phyloP scores from a whole-genome alignment of 2,888 invertebrate species.

The Biston stratarius region DNA sequence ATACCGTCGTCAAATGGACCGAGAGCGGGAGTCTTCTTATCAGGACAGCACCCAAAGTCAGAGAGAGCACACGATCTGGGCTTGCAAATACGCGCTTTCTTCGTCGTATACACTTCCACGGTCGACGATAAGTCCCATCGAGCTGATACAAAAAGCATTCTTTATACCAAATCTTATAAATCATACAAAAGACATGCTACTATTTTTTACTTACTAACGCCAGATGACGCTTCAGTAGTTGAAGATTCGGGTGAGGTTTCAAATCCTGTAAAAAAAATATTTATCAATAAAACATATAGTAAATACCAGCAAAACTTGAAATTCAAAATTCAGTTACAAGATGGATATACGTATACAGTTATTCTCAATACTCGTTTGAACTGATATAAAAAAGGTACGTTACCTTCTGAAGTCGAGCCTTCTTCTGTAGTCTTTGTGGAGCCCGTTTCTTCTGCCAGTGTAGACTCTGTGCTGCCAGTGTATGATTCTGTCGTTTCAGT shows the following conservation, averaged over 20 bases:
- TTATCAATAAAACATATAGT: not conserved
- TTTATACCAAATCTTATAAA: not conserved
- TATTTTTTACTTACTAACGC: conserved; percentile 30
- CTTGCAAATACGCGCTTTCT: conserved; percentile 85
- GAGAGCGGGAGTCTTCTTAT: conserved; percentile 90
- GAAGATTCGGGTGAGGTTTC: conserved; percentile 27
- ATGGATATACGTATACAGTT: not conserved
- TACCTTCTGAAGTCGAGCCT: conserved; percentile 25
- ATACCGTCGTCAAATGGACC: conserved; percentile 93
- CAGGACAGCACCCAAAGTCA: conserved; percentile 94
- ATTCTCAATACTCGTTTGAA: not conserved
- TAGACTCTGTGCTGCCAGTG: conserved; percentile 26
- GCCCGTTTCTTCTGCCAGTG: not conserved
- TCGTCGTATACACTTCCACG: conserved; percentile 79
- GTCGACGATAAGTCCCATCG: conserved; percentile 85
- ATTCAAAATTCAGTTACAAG: not conserved
- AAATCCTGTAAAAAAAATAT: conserved; percentile 18
- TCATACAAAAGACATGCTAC: no score
- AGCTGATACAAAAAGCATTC: conserved; percentile 55
- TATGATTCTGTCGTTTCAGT: conserved; percentile 29
- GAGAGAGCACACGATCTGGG: conserved; percentile 87
- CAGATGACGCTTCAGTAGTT: conserved; percentile 32
- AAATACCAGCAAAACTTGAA: not conserved
- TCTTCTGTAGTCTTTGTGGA: conserved; percentile 16
- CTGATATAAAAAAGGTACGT: no score